These are phyloP conservation scores for Aphidius ervi DNA, from an alignment of 1,140 invertebrate genomes.

Conservation along the genomic window DNA sequence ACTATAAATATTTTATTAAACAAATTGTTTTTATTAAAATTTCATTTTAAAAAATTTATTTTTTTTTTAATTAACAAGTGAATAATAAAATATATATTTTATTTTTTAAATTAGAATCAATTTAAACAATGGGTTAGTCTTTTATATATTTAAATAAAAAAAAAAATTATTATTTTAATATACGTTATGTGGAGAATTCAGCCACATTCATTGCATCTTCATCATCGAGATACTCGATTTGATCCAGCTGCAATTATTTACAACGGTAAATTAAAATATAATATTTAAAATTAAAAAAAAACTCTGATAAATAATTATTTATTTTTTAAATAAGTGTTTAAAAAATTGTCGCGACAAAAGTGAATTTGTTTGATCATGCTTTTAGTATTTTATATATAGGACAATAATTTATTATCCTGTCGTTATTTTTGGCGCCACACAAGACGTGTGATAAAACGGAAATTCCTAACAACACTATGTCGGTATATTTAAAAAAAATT, in stretches of 20 bases:
- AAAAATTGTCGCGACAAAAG: neutral
- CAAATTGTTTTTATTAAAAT: too few relatives aligned
- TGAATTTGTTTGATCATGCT: neutral
- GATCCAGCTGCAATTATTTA: conserved; percentile 47
- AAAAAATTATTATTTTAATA: conserved; percentile 14
- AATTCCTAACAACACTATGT: conserved; percentile 6
- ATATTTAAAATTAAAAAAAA: neutral
- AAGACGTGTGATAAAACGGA: conserved; percentile 16
- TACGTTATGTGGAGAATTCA: conserved; percentile 50
- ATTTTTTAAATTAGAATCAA: too few relatives aligned
- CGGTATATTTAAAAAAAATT: neutral
- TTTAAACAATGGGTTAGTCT: neutral
- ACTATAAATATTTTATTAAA: too few relatives aligned
- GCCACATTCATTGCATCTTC: conserved; percentile 44
- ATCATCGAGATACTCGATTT: conserved; percentile 43
- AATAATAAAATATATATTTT: neutral
- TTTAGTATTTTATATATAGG: neutral
- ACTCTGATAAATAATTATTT: neutral
- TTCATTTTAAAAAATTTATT: too few relatives aligned
- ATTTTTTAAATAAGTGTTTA: neutral
- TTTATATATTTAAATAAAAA: conserved; percentile 5
- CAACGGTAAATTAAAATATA: conserved; percentile 35
- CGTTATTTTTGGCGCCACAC: conserved; percentile 17
- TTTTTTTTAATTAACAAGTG: neutral
- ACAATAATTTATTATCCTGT: conserved; percentile 4